These are phyloP conservation scores for Acholoe squamosa DNA, from an alignment of 2,888 invertebrate species.

Conservation along the genomic window DNA sequence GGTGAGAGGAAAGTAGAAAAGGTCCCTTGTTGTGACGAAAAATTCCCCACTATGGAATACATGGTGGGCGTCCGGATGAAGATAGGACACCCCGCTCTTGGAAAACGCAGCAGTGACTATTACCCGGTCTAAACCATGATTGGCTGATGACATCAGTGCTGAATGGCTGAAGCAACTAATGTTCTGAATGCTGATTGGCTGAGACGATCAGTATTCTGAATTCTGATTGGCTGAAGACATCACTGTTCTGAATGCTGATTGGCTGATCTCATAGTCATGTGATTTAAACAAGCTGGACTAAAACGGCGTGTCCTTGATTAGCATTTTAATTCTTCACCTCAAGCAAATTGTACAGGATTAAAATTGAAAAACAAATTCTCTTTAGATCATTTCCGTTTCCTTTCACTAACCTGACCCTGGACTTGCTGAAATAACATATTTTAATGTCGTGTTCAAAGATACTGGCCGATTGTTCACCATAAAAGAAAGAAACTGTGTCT, in stretches of 20 bases:
- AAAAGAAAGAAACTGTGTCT: no score
- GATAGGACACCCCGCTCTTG: constrained; percentile 61
- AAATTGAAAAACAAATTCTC: no score
- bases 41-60: constrained; percentile 59
- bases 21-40: constrained; percentile 65
- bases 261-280: background rate
- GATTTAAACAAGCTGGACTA: background rate
- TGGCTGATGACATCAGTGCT: background rate
- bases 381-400: no score
- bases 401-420: no score
- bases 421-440: no score
- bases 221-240: background rate
- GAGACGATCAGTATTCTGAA: no score
- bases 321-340: background rate
- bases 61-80: constrained; percentile 58
- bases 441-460: no score
- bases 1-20: constrained; percentile 47
- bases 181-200: background rate
- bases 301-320: background rate
- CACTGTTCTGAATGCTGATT: background rate
- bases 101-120: constrained; percentile 47
- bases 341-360: background rate
- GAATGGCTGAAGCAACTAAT: background rate
- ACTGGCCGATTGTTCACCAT: no score
- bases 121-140: background rate